Evolutionary conservation across 2,113 vertebrate genomes (phyloP), one percentile per base, ranked within the genome.

Genomic region (Syngnathoides biaculeatus): DNA sequence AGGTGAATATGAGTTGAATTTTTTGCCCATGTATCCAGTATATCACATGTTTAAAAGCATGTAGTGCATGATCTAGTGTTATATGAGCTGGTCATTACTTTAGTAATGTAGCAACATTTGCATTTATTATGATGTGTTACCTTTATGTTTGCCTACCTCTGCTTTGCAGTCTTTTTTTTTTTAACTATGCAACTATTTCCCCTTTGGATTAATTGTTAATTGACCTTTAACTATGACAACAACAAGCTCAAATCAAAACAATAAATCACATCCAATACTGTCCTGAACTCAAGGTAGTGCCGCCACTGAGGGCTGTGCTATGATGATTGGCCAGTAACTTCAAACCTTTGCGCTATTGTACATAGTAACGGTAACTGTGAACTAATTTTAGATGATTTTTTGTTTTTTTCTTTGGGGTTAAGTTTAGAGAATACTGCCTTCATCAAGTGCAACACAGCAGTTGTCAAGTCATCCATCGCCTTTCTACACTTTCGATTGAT

Each of bases 1-100:
- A 43, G 39, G 38, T 42, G 72, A 77, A 71, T 73, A 73, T 71
- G 50, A 69, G 50, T 40, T 71, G 52, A 53, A 62, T 67, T 22
- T 43, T 43, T 78, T 59, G 62, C 64, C 35, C 64, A 74, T 48
- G 65, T 57, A 8, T 35, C 30, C 30, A 35, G 30, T 74, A n/a
- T 19, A 19, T 66, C 76, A 63, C 70, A 66, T 66, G 65, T 90
- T 73, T 48, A 55, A 62, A 60, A 77, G 66, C 78, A 76, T 86
- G 82, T 83, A 64, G 72, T 84, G 91, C 85, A 89, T 89, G 86
- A 75, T 61, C 47, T 69, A 77, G 47, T 65, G 74, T 73, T 78
- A 24, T 86, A 77, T 68, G 66, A 61, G 65, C 53, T 74, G 74
- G 64, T 72, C 69, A 67, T 79, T 61, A 74, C 67, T 55, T 52